A percentile compares a stretch with the other conserved stretches of the same genome.
Evolutionary conservation across 64 coral and sea anemone genomes (phyloP).

Genomic region (Porites lutea): DNA sequence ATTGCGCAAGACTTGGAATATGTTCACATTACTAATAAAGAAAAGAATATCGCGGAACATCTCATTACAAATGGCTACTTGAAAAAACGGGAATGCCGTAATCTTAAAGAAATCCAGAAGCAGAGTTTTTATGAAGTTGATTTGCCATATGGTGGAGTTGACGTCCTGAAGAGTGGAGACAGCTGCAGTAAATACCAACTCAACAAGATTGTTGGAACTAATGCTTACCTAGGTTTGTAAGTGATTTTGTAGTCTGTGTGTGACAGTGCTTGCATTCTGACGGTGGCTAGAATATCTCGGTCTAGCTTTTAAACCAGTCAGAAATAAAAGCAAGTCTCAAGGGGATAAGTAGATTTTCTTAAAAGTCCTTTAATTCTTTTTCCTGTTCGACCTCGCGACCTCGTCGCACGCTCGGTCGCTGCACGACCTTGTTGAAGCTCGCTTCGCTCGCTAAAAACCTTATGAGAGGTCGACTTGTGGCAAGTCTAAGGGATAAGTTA

Average conservation of each 20-base stretch:
- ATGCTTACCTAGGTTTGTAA: conserved; percentile 39
- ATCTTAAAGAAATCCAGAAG: conserved; percentile 12
- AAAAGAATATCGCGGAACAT: conserved; percentile 32
- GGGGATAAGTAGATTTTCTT: too few species aligned
- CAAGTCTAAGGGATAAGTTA: too few species aligned
- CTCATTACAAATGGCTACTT: conserved; percentile 24
- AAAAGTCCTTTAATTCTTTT: too few species aligned
- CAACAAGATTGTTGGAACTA: conserved; percentile 12
- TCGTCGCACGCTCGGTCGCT: too few species aligned
- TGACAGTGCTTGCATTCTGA: too few species aligned
- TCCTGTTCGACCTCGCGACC: too few species aligned
- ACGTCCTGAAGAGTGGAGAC: neutral
- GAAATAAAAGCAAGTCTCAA: too few species aligned
- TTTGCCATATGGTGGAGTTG: neutral
- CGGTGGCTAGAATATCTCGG: too few species aligned
- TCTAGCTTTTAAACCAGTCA: too few species aligned
- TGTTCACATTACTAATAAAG: conserved; percentile 53
- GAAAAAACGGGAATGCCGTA: conserved; percentile 24
- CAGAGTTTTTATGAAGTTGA: conserved; percentile 54
- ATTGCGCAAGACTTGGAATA: conserved; percentile 20
- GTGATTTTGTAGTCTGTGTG: neutral
- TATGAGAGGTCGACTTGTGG: too few species aligned
- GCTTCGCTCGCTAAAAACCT: too few species aligned
- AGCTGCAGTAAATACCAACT: conserved; percentile 38
- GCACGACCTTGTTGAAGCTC: too few species aligned